A percentile compares a stretch with the other conserved stretches of the same genome.
phyloP scores from a whole-genome alignment of 92 coral and sea anemone species.

The Desmophyllum pertusum region DNA sequence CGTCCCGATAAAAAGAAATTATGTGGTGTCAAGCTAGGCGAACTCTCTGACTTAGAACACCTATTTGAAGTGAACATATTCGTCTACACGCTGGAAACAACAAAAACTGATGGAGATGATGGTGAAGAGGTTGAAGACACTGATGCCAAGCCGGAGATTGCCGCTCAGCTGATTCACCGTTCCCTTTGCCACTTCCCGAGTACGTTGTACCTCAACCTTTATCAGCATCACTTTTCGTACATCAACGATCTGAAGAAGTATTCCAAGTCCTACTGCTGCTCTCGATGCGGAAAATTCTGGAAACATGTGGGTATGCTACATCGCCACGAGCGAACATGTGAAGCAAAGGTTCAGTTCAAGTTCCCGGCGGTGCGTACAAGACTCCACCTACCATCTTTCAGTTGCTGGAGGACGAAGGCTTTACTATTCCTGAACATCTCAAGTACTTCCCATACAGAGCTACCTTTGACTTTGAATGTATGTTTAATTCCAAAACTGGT shows the following conservation, averaged over 20 bases:
- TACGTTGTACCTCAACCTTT: slow-evolving; percentile 46
- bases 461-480: slow-evolving; percentile 55
- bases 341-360: slow-evolving; percentile 35
- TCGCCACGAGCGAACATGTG: slow-evolving; percentile 50
- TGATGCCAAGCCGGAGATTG: background rate
- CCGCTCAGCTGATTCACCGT: slow-evolving; percentile 34
- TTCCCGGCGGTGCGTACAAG: slow-evolving; percentile 52
- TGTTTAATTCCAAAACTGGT: no score
- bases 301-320: slow-evolving; percentile 20
- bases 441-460: slow-evolving; percentile 49
- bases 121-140: slow-evolving; percentile 12
- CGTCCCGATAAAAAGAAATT: no score
- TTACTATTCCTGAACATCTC: slow-evolving; percentile 18
- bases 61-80: no score
- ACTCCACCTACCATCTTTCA: slow-evolving; percentile 38
- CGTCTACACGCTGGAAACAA: slow-evolving; percentile 26
- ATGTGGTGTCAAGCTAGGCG: no score
- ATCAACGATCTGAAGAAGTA: slow-evolving; percentile 33
- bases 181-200: slow-evolving; percentile 24
- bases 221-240: slow-evolving; percentile 35
- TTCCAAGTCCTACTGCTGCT: slow-evolving; percentile 47
- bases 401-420: slow-evolving; percentile 43
- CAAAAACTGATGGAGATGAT: slow-evolving; percentile 12
- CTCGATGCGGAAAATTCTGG: slow-evolving; percentile 60
- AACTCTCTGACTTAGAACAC: no score